Percentiles rank a stretch among this genome's conserved stretches.
Conservation (phyloP, 2,888 invertebrate species). For the Limnephilus auricula region DNA sequence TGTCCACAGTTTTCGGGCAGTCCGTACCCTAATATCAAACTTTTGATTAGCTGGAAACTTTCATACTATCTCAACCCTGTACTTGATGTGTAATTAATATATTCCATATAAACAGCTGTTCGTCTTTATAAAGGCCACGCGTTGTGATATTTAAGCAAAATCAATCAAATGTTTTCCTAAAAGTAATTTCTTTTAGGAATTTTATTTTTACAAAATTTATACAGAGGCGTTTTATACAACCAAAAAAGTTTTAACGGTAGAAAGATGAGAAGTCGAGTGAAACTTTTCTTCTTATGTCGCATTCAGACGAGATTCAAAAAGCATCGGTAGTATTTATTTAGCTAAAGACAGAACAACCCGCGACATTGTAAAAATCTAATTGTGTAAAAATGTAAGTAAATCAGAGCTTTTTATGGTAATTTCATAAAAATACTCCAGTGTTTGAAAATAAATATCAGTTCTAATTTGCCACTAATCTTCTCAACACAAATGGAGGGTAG, state of each 20-base stretch:
- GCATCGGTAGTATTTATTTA: not conserved
- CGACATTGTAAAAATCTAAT: no score
- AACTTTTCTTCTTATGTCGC: not conserved
- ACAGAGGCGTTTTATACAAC: no score
- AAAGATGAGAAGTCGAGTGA: not conserved
- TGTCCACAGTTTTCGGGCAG: not conserved
- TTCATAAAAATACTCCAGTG: no score
- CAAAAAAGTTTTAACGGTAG: no score
- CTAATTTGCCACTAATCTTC: no score
- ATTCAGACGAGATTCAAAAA: not conserved
- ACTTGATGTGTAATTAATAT: slow-evolving; percentile 38
- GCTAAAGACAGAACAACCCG: not conserved
- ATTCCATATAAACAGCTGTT: not conserved
- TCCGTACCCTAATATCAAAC: not conserved
- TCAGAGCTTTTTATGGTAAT: no score
- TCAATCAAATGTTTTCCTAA: not conserved
- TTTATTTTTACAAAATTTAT: not conserved
- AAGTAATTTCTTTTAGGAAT: not conserved
- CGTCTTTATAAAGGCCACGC: not conserved
- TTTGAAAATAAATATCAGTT: no score
- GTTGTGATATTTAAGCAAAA: not conserved
- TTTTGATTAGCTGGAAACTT: slow-evolving; percentile 28
- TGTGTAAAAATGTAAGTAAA: no score
- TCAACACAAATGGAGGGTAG: no score
- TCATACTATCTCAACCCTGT: slow-evolving; percentile 16